These are phyloP conservation scores for Chironomus tepperi DNA, from an alignment of 1,140 invertebrate species.

Conservation along the genomic window DNA sequence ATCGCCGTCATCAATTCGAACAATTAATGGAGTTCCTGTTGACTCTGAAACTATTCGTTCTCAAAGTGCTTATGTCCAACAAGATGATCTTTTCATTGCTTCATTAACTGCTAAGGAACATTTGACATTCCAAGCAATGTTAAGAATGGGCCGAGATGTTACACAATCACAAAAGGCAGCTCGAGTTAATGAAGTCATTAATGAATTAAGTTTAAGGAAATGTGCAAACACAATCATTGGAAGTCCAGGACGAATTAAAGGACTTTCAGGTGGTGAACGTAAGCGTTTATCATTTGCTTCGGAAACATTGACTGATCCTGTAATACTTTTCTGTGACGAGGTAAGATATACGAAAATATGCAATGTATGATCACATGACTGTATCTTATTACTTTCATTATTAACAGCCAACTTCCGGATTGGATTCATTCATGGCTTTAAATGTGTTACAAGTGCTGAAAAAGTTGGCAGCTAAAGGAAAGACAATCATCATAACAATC, in stretches of 20 bases:
- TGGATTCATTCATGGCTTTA: slow-evolving; percentile 78
- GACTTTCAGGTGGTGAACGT: slow-evolving; percentile 92
- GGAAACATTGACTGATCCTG: slow-evolving; percentile 90
- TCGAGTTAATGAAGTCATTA: slow-evolving; percentile 74
- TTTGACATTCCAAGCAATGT: slow-evolving; percentile 80
- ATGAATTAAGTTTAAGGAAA: slow-evolving; percentile 71
- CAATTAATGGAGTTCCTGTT: slow-evolving; percentile 62
- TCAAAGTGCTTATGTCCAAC: slow-evolving; percentile 89
- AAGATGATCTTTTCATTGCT: slow-evolving; percentile 89
- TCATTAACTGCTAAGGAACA: slow-evolving; percentile 88
- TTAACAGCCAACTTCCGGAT: slow-evolving; percentile 67
- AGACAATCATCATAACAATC: slow-evolving; percentile 89
- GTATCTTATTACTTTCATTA: too few species aligned
- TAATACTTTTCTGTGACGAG: slow-evolving; percentile 94
- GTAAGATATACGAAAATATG: too few species aligned
- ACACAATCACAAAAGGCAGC: slow-evolving; percentile 64
- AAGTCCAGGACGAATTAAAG: slow-evolving; percentile 73
- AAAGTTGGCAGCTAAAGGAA: slow-evolving; percentile 68
- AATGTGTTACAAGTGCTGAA: slow-evolving; percentile 82
- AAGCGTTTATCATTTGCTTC: slow-evolving; percentile 93
- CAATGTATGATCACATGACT: too few species aligned
- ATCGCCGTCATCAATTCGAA: slow-evolving; percentile 41
- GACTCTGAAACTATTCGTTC: slow-evolving; percentile 58
- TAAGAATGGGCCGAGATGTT: slow-evolving; percentile 82
- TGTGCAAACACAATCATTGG: slow-evolving; percentile 85